A percentile compares a stretch with the other conserved stretches of the same genome.
Conservation (phyloP, 1,140 invertebrate species). For the Procambarus virginalis region DNA sequence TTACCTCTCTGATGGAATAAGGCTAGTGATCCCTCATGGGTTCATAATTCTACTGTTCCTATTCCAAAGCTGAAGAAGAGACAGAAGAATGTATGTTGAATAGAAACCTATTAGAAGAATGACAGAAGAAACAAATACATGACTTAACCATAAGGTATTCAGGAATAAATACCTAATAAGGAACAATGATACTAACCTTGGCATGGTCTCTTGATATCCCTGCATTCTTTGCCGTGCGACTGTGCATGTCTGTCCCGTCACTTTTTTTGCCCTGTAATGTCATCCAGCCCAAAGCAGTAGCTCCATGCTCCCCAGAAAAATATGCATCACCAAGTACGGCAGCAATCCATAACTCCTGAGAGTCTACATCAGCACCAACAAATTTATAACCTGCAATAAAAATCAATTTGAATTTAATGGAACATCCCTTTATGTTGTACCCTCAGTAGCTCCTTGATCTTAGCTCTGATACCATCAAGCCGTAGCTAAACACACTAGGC, state of each 20-base stretch:
- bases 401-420: no score
- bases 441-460: no score
- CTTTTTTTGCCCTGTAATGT: conserved; percentile 92
- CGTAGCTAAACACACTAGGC: no score
- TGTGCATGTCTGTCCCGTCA: conserved; percentile 97
- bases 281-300: conserved; percentile 96
- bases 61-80: no score
- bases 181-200: conserved; percentile 81
- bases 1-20: no score
- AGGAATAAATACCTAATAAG: neutral
- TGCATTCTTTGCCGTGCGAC: conserved; percentile 92
- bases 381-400: conserved; percentile 83
- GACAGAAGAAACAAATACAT: conserved; percentile 8
- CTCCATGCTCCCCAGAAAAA: conserved; percentile 82
- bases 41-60: no score
- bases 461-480: no score
- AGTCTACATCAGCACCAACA: conserved; percentile 99
- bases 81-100: no score
- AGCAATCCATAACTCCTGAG: conserved; percentile 99
- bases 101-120: neutral
- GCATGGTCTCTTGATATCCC: conserved; percentile 94
- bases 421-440: no score
- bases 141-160: neutral
- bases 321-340: conserved; percentile 93
- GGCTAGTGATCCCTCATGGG: no score